Evolutionary conservation across 2,797 vertebrate genomes (phyloP), one percentile per base, ranked within the genome.

Genomic region (Ispidina picta): DNA sequence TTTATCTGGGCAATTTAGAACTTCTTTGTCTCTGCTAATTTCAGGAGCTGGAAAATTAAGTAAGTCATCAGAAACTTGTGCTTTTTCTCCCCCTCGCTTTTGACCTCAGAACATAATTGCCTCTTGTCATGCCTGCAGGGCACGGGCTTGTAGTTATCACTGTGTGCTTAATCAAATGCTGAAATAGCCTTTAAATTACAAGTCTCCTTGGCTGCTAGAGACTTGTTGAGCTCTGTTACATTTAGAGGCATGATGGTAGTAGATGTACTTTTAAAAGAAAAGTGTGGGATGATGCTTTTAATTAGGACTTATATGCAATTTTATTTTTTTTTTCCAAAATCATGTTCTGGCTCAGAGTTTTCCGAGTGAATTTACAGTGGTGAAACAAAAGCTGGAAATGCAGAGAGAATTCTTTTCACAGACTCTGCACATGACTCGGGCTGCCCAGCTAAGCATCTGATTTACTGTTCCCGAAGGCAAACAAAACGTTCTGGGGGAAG

Each of bases 191-290:
- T 95, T 94, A 95, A 95, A 94, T 96, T 92, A 92, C 17, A 49
- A 62, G n/a, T 80, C 91, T 58, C 91, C 72, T 89, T 90, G 73
- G 35, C 85, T 93, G 71, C 93, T 94, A 69, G 58, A 88, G 55
- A 90, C 68, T 94, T 94, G 79, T 79, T 96, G 90, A 95, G 92
- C 95, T 95, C 84, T 28, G 54, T 71, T 95, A 46, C 93, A 56
- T 69, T 91, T 76, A 83, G 54, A 96, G 81, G 54, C 59, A 87
- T 48, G 70, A 88, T 80, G 70, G 72, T 79, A 96, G 80, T 89
- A 92, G 93, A 93, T 94, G 74, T 78, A 92, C 69, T 95, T 97
- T 96, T 88, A 95, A 88, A 96, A 95, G 77, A 95, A 83, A 94
- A 93, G 77, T 74, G 82, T 86, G 83, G 84, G 71, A 46, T 93